These are phyloP conservation scores for Caenorhabditis sp. DNA, from an alignment of 2,888 invertebrate genomes.

Conservation along the genomic window DNA sequence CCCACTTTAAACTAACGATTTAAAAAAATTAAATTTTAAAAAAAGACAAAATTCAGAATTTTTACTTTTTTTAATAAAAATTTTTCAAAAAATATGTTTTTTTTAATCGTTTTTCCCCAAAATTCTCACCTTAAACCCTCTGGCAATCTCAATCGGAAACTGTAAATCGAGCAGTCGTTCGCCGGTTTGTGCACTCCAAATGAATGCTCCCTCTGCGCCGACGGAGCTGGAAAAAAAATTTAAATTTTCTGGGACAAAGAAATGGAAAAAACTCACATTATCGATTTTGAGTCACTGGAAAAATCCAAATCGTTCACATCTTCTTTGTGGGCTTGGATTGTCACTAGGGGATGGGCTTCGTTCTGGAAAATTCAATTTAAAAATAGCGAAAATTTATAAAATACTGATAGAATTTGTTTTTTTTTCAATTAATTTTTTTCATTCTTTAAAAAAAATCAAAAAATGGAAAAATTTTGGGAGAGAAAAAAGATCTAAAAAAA, in stretches of 20 bases:
- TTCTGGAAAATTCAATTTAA: slow-evolving; percentile 30
- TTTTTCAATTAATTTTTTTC: background rate
- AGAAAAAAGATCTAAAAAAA: too few species aligned
- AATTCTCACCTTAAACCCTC: slow-evolving; percentile 65
- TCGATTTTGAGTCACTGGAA: slow-evolving; percentile 61
- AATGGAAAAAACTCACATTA: slow-evolving; percentile 51
- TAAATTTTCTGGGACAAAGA: background rate
- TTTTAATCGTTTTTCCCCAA: background rate
- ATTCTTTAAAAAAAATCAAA: background rate
- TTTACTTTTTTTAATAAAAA: too few species aligned
- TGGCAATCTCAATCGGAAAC: slow-evolving; percentile 63
- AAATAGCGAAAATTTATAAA: background rate
- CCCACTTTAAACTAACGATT: too few species aligned
- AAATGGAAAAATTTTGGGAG: too few species aligned
- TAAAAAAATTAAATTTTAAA: background rate
- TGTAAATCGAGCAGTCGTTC: slow-evolving; percentile 65
- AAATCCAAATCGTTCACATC: slow-evolving; percentile 75
- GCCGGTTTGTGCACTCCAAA: slow-evolving; percentile 74
- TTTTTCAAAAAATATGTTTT: background rate
- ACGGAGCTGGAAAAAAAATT: slow-evolving; percentile 60
- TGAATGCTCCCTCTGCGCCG: slow-evolving; percentile 66
- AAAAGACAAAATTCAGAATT: slow-evolving; percentile 18
- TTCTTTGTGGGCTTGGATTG: slow-evolving; percentile 66
- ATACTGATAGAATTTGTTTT: background rate
- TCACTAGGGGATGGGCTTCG: slow-evolving; percentile 53